These are phyloP conservation scores for Drosophila sordidula DNA, from an alignment of 2,888 invertebrate species.

Conservation along the genomic window DNA sequence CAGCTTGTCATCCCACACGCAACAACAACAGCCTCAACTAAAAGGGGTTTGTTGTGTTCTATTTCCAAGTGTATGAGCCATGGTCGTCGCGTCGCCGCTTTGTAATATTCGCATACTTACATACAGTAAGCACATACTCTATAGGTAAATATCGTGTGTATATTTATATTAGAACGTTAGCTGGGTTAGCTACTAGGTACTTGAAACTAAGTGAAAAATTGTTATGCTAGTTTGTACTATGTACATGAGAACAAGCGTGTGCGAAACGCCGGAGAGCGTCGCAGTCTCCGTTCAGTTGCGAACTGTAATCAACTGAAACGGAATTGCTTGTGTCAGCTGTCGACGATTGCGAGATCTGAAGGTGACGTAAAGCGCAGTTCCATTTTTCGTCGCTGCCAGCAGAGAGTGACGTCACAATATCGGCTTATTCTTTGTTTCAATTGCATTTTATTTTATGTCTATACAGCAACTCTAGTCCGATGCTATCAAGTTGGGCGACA, in stretches of 20 bases:
- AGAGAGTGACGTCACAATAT: too few species aligned
- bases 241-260: constrained; percentile 18
- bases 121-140: constrained; percentile 22
- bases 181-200: neutral
- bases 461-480: too few species aligned
- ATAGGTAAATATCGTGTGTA: constrained; percentile 3
- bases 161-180: constrained; percentile 4
- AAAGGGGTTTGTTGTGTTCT: neutral
- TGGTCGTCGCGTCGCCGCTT: constrained; percentile 11
- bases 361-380: too few species aligned
- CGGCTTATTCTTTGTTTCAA: too few species aligned
- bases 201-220: constrained; percentile 24
- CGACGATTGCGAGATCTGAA: neutral
- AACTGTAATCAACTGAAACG: constrained; percentile 33
- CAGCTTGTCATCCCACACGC: neutral
- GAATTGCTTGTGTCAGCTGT: constrained; percentile 41
- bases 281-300: constrained; percentile 17
- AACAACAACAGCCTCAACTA: neutral
- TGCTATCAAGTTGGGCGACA: too few species aligned
- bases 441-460: too few species aligned
- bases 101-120: constrained; percentile 42
- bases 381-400: too few species aligned
- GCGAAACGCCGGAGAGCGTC: constrained; percentile 24
- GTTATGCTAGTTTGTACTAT: constrained; percentile 39
- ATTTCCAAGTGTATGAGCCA: neutral